phyloP scores from a whole-genome alignment of 1,140 invertebrate genomes.

The Hylyphantes graminicola region DNA sequence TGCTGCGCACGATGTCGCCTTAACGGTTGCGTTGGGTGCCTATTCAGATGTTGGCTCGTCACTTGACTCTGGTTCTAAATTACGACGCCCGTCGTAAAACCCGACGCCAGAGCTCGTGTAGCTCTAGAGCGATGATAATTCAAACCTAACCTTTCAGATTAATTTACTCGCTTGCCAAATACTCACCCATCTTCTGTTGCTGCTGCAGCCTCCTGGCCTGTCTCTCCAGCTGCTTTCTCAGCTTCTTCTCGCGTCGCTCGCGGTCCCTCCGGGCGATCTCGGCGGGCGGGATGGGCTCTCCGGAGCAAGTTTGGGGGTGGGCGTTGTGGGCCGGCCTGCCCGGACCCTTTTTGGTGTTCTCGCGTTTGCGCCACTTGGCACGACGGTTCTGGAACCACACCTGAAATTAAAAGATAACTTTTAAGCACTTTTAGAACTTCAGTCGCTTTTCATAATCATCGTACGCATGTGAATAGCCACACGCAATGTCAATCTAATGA shows the following conservation, averaged over 20 bases:
- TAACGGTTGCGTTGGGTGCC: too few relatives aligned
- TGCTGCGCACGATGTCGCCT: too few relatives aligned
- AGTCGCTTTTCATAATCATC: too few relatives aligned
- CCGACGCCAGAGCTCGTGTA: too few relatives aligned
- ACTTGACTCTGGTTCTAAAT: too few relatives aligned
- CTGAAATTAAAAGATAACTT: conserved; percentile 72
- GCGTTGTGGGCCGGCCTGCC: conserved; percentile 98
- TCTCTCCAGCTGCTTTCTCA: conserved; percentile 90
- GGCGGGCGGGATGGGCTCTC: conserved; percentile 94
- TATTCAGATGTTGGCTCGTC: too few relatives aligned
- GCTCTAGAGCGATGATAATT: too few relatives aligned
- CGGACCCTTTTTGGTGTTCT: conserved; percentile 97
- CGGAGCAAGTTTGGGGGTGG: conserved; percentile 96
- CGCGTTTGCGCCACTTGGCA: conserved; percentile 99
- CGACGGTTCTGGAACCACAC: conserved; percentile 99
- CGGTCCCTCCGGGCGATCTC: conserved; percentile 77
- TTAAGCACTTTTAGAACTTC: background rate
- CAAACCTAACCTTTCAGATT: too few relatives aligned
- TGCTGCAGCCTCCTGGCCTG: conserved; percentile 83
- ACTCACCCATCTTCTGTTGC: conserved; percentile 42
- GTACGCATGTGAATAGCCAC: too few relatives aligned
- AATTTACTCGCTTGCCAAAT: too few relatives aligned
- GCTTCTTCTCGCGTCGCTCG: conserved; percentile 79
- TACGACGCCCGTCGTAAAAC: too few relatives aligned
- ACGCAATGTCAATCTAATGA: too few relatives aligned